These are phyloP conservation scores for Thripadectes ignobilis DNA, from an alignment of 2,797 vertebrate genomes.

Conservation along the genomic window DNA sequence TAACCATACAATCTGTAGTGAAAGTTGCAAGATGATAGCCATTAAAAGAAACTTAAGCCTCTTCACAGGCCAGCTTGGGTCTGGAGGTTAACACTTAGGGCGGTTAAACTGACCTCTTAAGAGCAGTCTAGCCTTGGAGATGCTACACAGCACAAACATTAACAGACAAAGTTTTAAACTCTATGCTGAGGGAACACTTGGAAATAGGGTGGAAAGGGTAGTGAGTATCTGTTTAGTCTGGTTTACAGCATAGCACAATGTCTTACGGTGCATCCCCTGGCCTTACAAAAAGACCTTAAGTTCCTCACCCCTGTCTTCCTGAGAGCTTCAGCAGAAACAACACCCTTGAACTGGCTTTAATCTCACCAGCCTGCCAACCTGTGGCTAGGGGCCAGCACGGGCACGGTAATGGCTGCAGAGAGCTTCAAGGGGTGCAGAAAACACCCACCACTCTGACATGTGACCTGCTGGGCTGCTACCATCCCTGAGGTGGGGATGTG, in stretches of 20 bases:
- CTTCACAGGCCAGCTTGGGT: background rate
- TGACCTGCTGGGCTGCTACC: background rate
- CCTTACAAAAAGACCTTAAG: background rate
- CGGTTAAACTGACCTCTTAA: background rate
- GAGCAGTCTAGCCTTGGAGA: background rate
- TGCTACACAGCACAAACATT: background rate
- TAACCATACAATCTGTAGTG: background rate
- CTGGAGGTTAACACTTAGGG: background rate
- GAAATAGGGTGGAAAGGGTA: background rate
- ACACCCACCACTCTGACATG: background rate
- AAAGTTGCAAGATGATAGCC: background rate
- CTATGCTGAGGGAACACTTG: background rate
- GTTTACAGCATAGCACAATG: background rate
- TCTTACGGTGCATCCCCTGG: background rate
- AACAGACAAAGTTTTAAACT: background rate
- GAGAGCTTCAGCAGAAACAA: background rate
- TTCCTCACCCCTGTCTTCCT: background rate
- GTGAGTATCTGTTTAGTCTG: background rate
- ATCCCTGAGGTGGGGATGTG: background rate
- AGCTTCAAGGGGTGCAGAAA: background rate
- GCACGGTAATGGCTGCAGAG: background rate
- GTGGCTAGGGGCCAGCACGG: background rate
- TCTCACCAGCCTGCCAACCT: background rate
- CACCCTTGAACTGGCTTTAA: background rate
- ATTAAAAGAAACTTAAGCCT: background rate